Evolutionary conservation across 64 coral and sea anemone species (phyloP), one percentile per base, ranked within the genome.

Genomic region (Montipora efflorescens): DNA sequence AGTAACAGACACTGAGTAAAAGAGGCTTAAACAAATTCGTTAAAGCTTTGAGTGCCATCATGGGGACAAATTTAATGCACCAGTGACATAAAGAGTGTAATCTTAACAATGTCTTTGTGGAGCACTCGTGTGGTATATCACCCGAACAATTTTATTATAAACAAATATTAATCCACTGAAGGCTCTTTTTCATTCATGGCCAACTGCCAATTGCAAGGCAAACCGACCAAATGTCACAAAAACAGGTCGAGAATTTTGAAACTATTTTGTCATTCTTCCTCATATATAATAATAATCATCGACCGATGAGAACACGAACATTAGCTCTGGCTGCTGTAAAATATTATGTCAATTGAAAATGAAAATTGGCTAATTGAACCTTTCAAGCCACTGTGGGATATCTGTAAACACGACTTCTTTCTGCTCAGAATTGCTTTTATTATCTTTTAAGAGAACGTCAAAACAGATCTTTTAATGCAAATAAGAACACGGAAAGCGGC

Each of bases 381-480:
- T 72, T 86, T 72, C 66, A 86, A 22, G 47, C 46, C 82, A 51
- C 82, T 21, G 82, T 86, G 18, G 66, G 82, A 13, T 71, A 51
- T 86, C 47, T 86, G 82, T 86, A 86, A 86, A 86, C 82, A 86
- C 47, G n/a, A 22, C 64, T 71, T 68, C 82, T 86, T 50, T 22
- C 82, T 86, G 67, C 66, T 62, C 82, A 86, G 50, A 86, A 86
- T 64, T 86, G 18, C n/a, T 71, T 86, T 86, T 86, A 64, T 71
- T 86, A 86, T 86, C 66, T 71, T 13, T 71, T 86, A 66, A 71
- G 1, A 48, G 18, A 86, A 86, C 62, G 82, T 86, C 82, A 86
- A 86, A 86, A 86, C 82, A 86, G n/a, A 64, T 22, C 8, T 36
- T 72, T 48, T 49, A 86, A 86, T 86, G 82, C 82, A 71, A 86